phyloP scores from a whole-genome alignment of 2,113 vertebrate species.

The Syngnathus typhle region DNA sequence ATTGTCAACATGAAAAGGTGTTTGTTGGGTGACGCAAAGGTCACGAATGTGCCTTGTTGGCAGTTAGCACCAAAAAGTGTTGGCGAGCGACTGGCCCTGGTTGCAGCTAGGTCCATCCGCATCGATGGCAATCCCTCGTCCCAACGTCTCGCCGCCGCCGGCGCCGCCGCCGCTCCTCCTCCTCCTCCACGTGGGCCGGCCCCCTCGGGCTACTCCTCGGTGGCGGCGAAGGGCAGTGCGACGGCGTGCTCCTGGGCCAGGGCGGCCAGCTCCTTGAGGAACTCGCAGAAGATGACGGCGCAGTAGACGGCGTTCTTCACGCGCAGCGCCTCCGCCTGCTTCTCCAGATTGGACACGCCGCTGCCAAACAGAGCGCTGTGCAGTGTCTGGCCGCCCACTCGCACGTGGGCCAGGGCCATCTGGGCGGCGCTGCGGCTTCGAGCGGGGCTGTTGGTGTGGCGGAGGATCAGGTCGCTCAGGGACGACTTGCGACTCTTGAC shows the following conservation, averaged over 20 bases:
- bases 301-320: constrained; percentile 94
- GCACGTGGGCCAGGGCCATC: constrained; percentile 80
- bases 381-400: constrained; percentile 79
- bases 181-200: too few relatives aligned
- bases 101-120: neutral
- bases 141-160: too few relatives aligned
- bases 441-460: constrained; percentile 87
- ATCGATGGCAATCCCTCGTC: too few relatives aligned
- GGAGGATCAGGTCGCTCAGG: constrained; percentile 86
- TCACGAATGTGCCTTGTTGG: neutral
- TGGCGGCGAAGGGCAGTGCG: constrained; percentile 80
- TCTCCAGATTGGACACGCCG: constrained; percentile 62
- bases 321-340: constrained; percentile 83
- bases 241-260: constrained; percentile 91
- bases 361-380: constrained; percentile 72
- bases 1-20: neutral
- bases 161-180: too few relatives aligned
- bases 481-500: constrained; percentile 87
- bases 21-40: neutral
- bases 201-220: constrained; percentile 66
- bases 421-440: constrained; percentile 81
- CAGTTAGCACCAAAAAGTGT: neutral
- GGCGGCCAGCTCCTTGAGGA: constrained; percentile 94
- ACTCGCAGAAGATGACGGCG: constrained; percentile 90
- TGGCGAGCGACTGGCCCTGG: too few relatives aligned